phyloP scores from a whole-genome alignment of 2,888 invertebrate genomes.

The Agrypnus murinus region DNA sequence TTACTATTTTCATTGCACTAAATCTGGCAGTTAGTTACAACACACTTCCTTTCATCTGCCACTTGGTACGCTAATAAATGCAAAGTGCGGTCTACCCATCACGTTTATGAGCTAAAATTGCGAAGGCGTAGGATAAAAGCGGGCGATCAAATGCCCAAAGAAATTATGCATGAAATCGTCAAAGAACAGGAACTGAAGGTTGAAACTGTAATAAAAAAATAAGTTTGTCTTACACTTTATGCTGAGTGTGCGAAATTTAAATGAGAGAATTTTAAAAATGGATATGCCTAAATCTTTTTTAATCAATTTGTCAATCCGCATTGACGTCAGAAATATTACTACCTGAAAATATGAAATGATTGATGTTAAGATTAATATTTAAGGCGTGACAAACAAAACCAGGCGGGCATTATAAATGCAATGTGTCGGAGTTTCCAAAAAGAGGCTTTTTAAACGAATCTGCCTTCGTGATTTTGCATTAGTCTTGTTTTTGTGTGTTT shows the following conservation, averaged over 20 bases:
- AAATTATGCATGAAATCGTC: conserved; percentile 47
- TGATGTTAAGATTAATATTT: neutral
- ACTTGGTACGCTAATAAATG: conserved; percentile 45
- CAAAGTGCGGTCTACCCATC: conserved; percentile 49
- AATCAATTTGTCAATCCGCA: conserved; percentile 20
- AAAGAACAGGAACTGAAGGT: conserved; percentile 30
- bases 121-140: conserved; percentile 44
- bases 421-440: too few species aligned
- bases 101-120: conserved; percentile 45
- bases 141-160: conserved; percentile 42
- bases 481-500: too few species aligned
- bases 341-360: conserved; percentile 11
- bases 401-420: conserved; percentile 3
- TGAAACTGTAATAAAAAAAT: conserved; percentile 33
- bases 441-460: too few species aligned
- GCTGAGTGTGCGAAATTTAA: conserved; percentile 16
- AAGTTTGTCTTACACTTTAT: conserved; percentile 30
- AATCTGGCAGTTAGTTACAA: conserved; percentile 44
- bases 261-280: conserved; percentile 17
- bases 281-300: conserved; percentile 1
- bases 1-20: conserved; percentile 41
- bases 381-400: conserved; percentile 6
- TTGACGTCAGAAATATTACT: conserved; percentile 13
- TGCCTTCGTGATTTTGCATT: too few species aligned
- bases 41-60: conserved; percentile 46